These are phyloP conservation scores for Spheniscus mendiculus DNA, from an alignment of 2,113 vertebrate genomes.

Conservation along the genomic window DNA sequence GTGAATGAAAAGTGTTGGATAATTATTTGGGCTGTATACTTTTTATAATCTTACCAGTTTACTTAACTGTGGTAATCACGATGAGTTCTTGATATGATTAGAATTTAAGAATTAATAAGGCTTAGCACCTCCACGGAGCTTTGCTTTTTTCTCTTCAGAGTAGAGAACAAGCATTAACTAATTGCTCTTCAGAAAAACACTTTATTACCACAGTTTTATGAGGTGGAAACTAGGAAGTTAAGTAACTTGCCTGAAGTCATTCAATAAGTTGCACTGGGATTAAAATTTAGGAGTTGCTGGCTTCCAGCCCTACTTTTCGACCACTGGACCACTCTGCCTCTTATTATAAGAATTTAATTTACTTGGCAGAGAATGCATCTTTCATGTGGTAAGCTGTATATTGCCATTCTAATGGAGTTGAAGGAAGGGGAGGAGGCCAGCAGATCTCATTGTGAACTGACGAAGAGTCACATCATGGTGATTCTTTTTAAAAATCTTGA, in stretches of 20 bases:
- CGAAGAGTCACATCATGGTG: neutral
- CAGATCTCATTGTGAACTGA: neutral
- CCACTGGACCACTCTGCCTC: conserved; percentile 8
- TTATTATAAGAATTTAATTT: conserved; percentile 59
- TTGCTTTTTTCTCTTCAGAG: conserved; percentile 18
- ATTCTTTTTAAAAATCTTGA: neutral
- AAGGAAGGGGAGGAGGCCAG: conserved; percentile 25
- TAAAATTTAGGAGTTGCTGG: conserved; percentile 59
- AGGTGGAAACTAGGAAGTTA: conserved; percentile 56
- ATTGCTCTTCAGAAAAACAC: conserved; percentile 51
- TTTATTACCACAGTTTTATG: conserved; percentile 52
- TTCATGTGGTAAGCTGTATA: conserved; percentile 3
- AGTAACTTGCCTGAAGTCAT: conserved; percentile 59
- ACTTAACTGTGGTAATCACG: neutral
- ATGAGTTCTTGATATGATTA: neutral
- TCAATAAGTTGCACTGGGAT: conserved; percentile 31
- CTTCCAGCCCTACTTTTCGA: neutral
- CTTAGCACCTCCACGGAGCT: neutral
- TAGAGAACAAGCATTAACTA: conserved; percentile 36
- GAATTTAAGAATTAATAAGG: conserved; percentile 18
- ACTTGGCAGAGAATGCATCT: conserved; percentile 42
- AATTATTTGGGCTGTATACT: neutral
- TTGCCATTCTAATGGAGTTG: conserved; percentile 1
- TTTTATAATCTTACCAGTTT: neutral
- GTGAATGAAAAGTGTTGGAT: neutral